These are phyloP conservation scores for Steinernema khuongi DNA, from an alignment of 1,140 invertebrate genomes.

Conservation along the genomic window DNA sequence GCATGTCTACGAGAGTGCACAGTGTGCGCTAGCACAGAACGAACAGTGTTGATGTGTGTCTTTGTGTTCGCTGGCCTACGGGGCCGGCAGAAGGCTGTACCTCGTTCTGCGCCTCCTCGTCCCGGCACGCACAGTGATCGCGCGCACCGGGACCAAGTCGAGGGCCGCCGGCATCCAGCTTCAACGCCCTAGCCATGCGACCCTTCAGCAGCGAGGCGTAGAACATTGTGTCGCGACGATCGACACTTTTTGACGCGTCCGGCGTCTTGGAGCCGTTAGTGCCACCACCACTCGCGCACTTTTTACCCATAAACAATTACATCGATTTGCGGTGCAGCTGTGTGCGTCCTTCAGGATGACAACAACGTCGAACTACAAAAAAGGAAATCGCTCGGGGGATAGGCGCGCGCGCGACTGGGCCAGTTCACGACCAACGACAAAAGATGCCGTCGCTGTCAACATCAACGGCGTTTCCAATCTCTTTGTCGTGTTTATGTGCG, in stretches of 20 bases:
- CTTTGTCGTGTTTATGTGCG: too few species aligned
- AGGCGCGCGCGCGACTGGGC: neutral
- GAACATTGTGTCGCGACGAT: conserved; percentile 3
- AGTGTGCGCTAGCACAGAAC: too few species aligned
- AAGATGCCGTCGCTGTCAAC: neutral
- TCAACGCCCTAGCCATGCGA: neutral
- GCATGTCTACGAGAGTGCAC: neutral
- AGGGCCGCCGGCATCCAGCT: conserved; percentile 3
- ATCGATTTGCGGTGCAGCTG: conserved; percentile 13
- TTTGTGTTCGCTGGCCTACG: neutral
- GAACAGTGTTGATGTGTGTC: neutral
- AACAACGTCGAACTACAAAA: neutral
- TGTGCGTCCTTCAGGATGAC: neutral
- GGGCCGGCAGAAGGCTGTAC: neutral
- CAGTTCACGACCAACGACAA: neutral
- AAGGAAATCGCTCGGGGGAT: neutral
- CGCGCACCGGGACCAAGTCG: conserved; percentile 8
- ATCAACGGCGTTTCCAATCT: too few species aligned
- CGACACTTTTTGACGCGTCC: conserved; percentile 8
- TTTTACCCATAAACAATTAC: conserved; percentile 15
- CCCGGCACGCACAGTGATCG: neutral
- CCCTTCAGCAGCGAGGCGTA: conserved; percentile 5
- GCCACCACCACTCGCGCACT: neutral
- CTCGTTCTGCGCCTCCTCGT: neutral
- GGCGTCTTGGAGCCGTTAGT: conserved; percentile 9